A percentile compares a stretch with the other conserved stretches of the same genome.
Evolutionary conservation across 2,888 invertebrate species (phyloP).

Genomic region (Dendrolimus pini): DNA sequence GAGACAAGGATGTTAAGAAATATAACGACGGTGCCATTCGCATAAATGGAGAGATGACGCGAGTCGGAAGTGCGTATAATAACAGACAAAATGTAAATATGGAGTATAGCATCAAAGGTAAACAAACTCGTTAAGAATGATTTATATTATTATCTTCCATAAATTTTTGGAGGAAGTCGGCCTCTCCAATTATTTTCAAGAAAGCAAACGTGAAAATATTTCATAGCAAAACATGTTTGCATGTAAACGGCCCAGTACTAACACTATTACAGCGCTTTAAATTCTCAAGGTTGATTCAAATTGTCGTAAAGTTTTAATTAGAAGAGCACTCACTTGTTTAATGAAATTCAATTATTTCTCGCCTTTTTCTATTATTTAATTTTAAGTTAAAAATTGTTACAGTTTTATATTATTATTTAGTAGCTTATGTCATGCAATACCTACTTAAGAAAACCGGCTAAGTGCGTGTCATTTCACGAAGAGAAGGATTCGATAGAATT

Average conservation of each 20-base stretch:
- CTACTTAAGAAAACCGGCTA: slow-evolving; percentile 1
- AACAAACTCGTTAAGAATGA: slow-evolving; percentile 27
- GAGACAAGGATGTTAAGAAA: not conserved
- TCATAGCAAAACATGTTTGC: slow-evolving; percentile 28
- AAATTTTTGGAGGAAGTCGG: slow-evolving; percentile 35
- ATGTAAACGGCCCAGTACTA: slow-evolving; percentile 23
- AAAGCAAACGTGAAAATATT: slow-evolving; percentile 31
- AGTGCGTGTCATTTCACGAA: not conserved
- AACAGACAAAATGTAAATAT: not conserved
- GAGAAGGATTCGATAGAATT: too few species aligned
- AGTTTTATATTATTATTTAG: too few species aligned
- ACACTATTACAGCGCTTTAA: not conserved
- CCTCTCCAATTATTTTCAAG: slow-evolving; percentile 55
- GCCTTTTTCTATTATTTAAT: too few species aligned
- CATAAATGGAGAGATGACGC: not conserved
- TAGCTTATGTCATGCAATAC: too few species aligned
- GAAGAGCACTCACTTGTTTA: not conserved
- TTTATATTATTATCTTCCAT: slow-evolving; percentile 29
- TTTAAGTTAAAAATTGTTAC: too few species aligned
- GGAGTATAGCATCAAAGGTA: slow-evolving; percentile 16
- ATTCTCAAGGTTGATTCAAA: not conserved
- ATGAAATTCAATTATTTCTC: not conserved
- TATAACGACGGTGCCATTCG: not conserved
- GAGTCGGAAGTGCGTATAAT: not conserved
- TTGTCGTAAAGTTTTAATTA: not conserved